phyloP scores from a whole-genome alignment of 2,888 invertebrate genomes.

The Drosophila sordidula region DNA sequence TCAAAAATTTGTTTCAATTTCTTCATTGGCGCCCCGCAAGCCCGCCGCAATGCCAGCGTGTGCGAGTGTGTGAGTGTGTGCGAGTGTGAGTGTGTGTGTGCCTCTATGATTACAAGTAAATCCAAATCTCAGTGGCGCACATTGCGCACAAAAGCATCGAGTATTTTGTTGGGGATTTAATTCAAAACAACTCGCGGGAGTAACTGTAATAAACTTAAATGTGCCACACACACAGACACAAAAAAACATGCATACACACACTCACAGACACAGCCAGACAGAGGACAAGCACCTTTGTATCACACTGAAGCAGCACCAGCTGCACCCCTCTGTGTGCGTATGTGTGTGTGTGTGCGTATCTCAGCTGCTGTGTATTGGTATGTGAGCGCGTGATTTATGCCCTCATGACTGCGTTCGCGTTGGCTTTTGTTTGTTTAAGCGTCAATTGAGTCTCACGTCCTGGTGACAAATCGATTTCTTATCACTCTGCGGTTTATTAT shows the following conservation, averaged over 20 bases:
- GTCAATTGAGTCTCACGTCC: conserved; percentile 78
- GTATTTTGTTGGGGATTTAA: conserved; percentile 74
- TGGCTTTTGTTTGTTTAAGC: conserved; percentile 72
- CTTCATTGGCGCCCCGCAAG: conserved; percentile 13
- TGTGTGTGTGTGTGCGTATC: conserved; percentile 5
- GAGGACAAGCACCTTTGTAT: conserved; percentile 43
- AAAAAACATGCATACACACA: conserved; percentile 2
- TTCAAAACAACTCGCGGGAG: conserved; percentile 66
- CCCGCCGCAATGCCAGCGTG: background rate
- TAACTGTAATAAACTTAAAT: conserved; percentile 75
- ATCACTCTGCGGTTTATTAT: conserved; percentile 75
- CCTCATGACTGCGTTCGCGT: conserved; percentile 56
- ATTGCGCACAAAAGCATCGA: conserved; percentile 55
- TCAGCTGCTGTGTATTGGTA: conserved; percentile 23
- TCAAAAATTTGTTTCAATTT: conserved; percentile 71
- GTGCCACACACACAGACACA: conserved; percentile 25
- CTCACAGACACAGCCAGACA: conserved; percentile 21
- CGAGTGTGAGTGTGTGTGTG: background rate
- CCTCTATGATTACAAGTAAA: conserved; percentile 51
- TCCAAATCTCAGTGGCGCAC: conserved; percentile 64
- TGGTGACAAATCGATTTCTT: conserved; percentile 80
- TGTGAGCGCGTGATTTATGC: conserved; percentile 68
- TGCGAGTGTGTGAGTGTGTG: background rate
- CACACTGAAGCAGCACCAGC: conserved; percentile 14
- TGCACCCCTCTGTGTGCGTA: conserved; percentile 2